Base-by-base conservation (phyloP, 1,140 invertebrate genomes). In the Brachionus plicatilis region DNA sequence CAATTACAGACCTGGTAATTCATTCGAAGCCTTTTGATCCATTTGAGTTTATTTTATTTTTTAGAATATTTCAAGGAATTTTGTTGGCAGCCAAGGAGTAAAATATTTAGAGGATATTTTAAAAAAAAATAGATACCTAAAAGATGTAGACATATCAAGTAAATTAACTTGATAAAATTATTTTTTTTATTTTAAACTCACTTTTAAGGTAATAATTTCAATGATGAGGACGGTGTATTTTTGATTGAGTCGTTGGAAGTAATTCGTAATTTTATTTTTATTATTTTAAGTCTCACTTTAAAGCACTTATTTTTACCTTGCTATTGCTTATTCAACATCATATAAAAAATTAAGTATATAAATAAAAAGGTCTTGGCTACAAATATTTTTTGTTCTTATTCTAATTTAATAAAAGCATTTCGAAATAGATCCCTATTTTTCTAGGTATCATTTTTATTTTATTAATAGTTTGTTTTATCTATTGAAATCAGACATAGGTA, bases 211-310 rank as follows among this genome's bases (percentile, higher is more conserved):
- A 85, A 84, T 53, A 66, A 53, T 43, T 78, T 85, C 14, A 83
- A 66, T 6, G 80, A 84, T 60, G 41, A 72, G 7, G 85, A 85
- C 17, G 79, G 79, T 7, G 50, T 37, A 12, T 1, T 75, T 17
- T 29, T 85, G 20, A 41, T 68, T 43, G 72, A 85, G 75, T 70
- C 85, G 12, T 27, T 85, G 12, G 85, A 85, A 65, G 85, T 85
- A 83, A 45, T 43, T 53, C 43, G 45, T 27, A 4, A 41, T 29
- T 78, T 56, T n/a, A 3, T 56, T 24, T 11, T 65, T 27, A 24
- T 17, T 65, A 33, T 37, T 37, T 37, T 37, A 37, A 37, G 33
- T 37, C 33, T 6, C 33, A 7, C 7, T 37, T 37, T 37, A 1
- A 7, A 37, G 6, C 33, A 7, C 5, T 37, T 37, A 37, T 37